A percentile compares a stretch with the other conserved stretches of the same genome.
Conservation (phyloP, 2,797 vertebrate genomes). For the Phataginus tricuspis region DNA sequence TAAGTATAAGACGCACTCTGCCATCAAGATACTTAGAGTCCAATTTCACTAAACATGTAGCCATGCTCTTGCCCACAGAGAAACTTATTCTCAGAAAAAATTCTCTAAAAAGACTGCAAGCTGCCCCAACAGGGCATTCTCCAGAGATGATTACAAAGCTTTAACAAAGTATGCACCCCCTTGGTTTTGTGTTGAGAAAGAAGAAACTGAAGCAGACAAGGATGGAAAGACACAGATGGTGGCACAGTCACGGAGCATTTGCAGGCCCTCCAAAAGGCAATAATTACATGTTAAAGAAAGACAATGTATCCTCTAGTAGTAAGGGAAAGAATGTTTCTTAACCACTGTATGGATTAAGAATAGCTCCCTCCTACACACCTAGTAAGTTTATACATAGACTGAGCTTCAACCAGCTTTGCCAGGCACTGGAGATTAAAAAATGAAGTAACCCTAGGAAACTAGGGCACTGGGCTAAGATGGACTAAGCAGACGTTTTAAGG, state of each 20-base stretch:
- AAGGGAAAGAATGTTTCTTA: not conserved
- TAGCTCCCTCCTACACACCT: not conserved
- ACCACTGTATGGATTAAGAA: not conserved
- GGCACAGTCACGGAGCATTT: not conserved
- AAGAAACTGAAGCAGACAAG: not conserved
- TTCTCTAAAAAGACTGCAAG: not conserved
- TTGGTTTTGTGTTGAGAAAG: not conserved
- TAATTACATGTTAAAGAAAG: not conserved
- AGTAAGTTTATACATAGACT: not conserved
- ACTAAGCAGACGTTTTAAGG: not conserved
- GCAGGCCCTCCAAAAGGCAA: not conserved
- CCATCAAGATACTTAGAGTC: not conserved
- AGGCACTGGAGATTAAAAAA: not conserved
- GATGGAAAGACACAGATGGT: not conserved
- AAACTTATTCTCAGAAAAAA: not conserved
- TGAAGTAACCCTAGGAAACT: not conserved
- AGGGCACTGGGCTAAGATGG: not conserved
- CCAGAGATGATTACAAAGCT: not conserved
- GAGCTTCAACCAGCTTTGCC: not conserved
- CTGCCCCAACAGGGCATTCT: not conserved
- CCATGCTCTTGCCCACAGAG: not conserved
- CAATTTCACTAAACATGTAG: not conserved
- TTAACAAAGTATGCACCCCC: not conserved
- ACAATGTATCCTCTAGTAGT: not conserved
- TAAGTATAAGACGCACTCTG: not conserved